Base-by-base conservation (phyloP, 1,140 invertebrate genomes). In the Rhagoletis zephyria region DNA sequence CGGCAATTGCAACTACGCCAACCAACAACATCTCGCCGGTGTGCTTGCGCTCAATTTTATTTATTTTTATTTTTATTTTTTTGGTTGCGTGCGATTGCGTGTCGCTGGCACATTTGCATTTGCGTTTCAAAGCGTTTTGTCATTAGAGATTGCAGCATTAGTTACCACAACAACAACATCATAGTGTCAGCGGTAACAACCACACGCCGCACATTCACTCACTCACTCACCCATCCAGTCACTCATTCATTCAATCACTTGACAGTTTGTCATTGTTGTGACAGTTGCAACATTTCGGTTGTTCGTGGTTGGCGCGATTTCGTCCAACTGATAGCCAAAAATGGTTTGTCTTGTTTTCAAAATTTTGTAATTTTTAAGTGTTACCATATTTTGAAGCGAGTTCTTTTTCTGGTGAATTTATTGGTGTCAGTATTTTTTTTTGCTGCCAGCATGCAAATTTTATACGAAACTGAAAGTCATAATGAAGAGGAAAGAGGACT, bases 51-150 rank as follows among this genome's bases (percentile, higher is more conserved):
- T 85, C 30, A 61, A 85, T 60, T 60, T 63, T 30, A 30, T 30
- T n/a, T n/a, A n/a, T n/a, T n/a, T n/a, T n/a, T n/a, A n/a, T n/a
- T n/a, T 30, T 30, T 30, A 30, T 30, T 30, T 30, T 30, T 30
- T 30, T 56, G 51, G 61, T n/a, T 67, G 77, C 63, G 81, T 88
- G 85, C 65, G n/a, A 85, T 87, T 86, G 88, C 88, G 85, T 87
- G 87, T 87, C 67, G 48, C 48, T 81, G 70, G 67, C 87, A 87
- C 86, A 88, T 88, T 88, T 88, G 88, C 88, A 88, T 88, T 87
- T 87, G 88, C 88, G 87, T 88, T 87, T 87, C 86, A 88, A 88
- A 88, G 88, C 87, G 67, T 88, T 88, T 88, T 87, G 86, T 85
- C 88, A 88, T 87, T 88, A 87, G 88, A 64, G 86, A 86, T 85